Conservation (phyloP, 2,888 invertebrate genomes). For the Furcula furcula region DNA sequence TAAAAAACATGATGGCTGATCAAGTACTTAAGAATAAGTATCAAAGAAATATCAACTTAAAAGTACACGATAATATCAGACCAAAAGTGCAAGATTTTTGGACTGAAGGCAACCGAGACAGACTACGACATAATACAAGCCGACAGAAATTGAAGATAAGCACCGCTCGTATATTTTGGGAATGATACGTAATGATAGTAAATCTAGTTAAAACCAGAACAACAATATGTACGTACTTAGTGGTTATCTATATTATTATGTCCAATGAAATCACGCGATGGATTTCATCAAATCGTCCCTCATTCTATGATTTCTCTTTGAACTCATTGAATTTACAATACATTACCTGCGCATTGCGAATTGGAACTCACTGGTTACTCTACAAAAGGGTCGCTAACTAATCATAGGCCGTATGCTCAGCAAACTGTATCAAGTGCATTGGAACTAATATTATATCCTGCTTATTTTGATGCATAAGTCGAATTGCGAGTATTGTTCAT, state of each 20-base stretch:
- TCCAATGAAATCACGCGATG: slow-evolving; percentile 6
- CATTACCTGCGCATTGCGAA: slow-evolving; percentile 33
- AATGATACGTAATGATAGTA: not conserved
- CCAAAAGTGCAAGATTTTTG: too few relatives aligned
- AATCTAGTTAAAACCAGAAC: slow-evolving; percentile 1
- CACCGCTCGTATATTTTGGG: not conserved
- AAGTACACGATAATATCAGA: too few relatives aligned
- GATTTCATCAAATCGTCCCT: slow-evolving; percentile 5
- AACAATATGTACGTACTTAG: slow-evolving; percentile 7
- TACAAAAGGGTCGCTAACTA: slow-evolving; percentile 26
- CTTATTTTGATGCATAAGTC: slow-evolving; percentile 16
- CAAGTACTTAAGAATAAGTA: too few relatives aligned
- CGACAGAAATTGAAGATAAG: too few relatives aligned
- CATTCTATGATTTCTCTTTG: slow-evolving; percentile 40
- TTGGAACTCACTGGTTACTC: slow-evolving; percentile 36
- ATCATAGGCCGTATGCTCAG: slow-evolving; percentile 23
- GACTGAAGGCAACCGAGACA: too few relatives aligned
- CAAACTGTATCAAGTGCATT: slow-evolving; percentile 24
- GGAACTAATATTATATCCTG: slow-evolving; percentile 12
- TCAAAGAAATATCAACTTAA: too few relatives aligned
- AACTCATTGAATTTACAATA: slow-evolving; percentile 37
- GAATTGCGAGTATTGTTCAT: too few relatives aligned
- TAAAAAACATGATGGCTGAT: too few relatives aligned
- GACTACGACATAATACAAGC: too few relatives aligned
- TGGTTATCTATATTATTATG: slow-evolving; percentile 6